Base-by-base conservation (phyloP, 1,140 invertebrate species). In the Drosophila punjabiensis region DNA sequence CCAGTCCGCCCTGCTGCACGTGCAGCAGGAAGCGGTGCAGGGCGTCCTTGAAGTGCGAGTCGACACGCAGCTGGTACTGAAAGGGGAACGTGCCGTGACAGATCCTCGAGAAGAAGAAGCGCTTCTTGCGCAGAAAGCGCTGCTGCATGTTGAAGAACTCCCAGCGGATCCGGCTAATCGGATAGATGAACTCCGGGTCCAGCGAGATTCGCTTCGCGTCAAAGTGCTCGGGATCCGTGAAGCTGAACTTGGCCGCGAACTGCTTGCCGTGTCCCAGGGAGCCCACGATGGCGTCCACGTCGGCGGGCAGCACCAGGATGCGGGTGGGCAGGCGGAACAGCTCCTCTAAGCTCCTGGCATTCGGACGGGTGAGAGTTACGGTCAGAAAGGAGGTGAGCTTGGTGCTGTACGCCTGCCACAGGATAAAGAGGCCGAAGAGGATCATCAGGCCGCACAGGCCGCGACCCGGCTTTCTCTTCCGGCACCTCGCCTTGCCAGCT, bases 41-140 rank as follows among this genome's bases (percentile, higher is more conserved):
- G 0, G 76, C 71, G 45, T 86, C 45, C 79, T 77, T 85, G 14
- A 89, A 80, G 30, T 90, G 86, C 2, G 86, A 90, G 45, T 86
- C 86, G 14, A 75, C 64, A 9, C 68, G 60, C 14, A 90, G n/a
- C 50, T 82, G 87, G 18, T 82, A 90, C 61, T 91, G 87, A 58
- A 41, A 60, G 0, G 87, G 82, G 63, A 67, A 91, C 9, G 87
- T 66, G 3, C 82, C 86, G 20, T 82, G 79, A 45, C 87, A 91
- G 0, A 91, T 55, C 5, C n/a, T 16, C 0, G 86, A 81, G 3
- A 91, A 35, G 55, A 63, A 77, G 56, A 90, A 90, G 4, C 69
- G 79, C 7, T 90, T 91, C 18, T 82, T 71, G 10, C 39, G 43
- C 11, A 90, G 41, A 28, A 59, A 86, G 0, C 76, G 60, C 41